A percentile compares a stretch with the other conserved stretches of the same genome.
These are phyloP conservation scores for Nasalis larvatus DNA, from an alignment of 2,113 vertebrate species.

Conservation along the genomic window DNA sequence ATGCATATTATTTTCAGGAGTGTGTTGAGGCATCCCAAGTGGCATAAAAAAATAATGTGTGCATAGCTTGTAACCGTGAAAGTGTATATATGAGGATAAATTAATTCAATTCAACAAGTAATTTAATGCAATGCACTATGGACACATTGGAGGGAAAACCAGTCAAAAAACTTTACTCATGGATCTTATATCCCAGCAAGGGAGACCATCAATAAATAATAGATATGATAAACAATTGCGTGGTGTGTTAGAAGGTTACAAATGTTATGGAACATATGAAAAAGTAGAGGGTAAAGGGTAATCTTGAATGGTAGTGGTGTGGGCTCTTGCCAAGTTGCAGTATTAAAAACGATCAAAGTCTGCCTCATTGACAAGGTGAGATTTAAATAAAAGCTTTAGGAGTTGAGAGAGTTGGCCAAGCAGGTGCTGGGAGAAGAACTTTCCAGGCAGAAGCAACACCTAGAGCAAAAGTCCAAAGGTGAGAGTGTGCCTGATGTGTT, in stretches of 20 bases:
- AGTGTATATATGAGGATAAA: not conserved
- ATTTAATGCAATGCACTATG: not conserved
- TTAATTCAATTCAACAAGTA: not conserved
- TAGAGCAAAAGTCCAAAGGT: not conserved
- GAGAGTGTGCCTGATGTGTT: not conserved
- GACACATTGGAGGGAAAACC: not conserved
- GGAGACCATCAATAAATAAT: not conserved
- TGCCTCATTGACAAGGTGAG: not conserved
- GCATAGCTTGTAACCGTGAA: not conserved
- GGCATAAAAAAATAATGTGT: not conserved
- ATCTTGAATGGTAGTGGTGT: not conserved
- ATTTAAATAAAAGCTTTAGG: not conserved
- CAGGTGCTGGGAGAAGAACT: not conserved
- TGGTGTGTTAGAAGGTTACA: not conserved
- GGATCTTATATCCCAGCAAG: not conserved
- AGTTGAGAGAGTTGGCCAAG: not conserved
- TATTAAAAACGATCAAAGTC: not conserved
- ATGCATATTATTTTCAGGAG: not conserved
- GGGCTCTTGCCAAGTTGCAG: not conserved
- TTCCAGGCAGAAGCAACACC: not conserved
- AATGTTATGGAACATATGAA: not conserved
- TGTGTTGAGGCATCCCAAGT: not conserved
- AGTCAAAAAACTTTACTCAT: not conserved
- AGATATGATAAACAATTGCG: not conserved
- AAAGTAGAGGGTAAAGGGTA: not conserved